Conservation (phyloP, 2,888 invertebrate species). For the Dendrolimus pini region DNA sequence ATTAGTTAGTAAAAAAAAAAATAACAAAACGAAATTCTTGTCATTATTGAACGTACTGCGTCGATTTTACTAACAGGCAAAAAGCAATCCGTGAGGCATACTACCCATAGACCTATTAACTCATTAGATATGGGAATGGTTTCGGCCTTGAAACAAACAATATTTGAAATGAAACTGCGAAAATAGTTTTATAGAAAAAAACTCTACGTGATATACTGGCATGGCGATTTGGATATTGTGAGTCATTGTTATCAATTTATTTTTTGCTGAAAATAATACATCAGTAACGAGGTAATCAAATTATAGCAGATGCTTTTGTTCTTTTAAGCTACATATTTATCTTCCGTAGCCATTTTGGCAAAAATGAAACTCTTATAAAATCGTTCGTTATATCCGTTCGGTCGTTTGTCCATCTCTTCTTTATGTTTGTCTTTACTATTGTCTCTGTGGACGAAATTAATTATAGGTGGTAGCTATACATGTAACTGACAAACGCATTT, state of each 20-base stretch:
- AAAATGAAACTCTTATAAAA: too few relatives aligned
- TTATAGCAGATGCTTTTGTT: neutral
- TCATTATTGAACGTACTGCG: too few relatives aligned
- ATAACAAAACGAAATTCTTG: too few relatives aligned
- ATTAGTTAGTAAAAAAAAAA: too few relatives aligned
- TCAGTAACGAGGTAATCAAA: neutral
- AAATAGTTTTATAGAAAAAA: neutral
- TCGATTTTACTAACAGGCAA: constrained; percentile 13
- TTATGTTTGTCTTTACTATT: too few relatives aligned
- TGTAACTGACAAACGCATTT: too few relatives aligned
- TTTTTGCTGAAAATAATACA: neutral
- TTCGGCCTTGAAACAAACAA: constrained; percentile 3
- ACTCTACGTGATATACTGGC: neutral
- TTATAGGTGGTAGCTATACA: too few relatives aligned
- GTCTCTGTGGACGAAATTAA: too few relatives aligned
- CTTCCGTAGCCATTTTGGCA: too few relatives aligned
- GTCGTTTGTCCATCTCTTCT: too few relatives aligned
- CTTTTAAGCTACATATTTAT: neutral
- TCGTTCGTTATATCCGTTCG: too few relatives aligned
- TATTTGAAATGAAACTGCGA: constrained; percentile 2
- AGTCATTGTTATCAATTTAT: neutral
- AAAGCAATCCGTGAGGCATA: constrained; percentile 18
- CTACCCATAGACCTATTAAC: constrained; percentile 11
- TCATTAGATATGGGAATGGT: constrained; percentile 12
- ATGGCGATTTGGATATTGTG: neutral